Evolutionary conservation across 2,888 invertebrate species (phyloP).

Genomic region (Pseudococcus viburni): DNA sequence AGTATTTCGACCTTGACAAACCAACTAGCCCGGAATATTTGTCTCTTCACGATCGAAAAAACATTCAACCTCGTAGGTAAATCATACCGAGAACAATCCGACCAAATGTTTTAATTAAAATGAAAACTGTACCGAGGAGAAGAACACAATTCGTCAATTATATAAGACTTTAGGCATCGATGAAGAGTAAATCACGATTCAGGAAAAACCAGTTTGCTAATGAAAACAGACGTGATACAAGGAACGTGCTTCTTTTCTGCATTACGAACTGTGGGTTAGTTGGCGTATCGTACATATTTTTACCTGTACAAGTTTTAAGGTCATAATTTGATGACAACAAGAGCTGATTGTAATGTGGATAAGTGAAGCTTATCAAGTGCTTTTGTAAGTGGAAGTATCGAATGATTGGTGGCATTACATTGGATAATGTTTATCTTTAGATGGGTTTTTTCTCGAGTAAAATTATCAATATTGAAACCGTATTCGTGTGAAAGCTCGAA

Average conservation of each 20-base stretch:
- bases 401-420: not conserved
- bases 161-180: not conserved
- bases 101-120: constrained; percentile 14
- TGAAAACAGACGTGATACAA: constrained; percentile 38
- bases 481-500: not conserved
- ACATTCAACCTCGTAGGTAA: constrained; percentile 12
- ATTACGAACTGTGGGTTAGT: not conserved
- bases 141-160: not conserved
- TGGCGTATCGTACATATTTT: not conserved
- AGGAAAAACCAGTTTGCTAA: constrained; percentile 17
- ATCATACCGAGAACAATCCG: not conserved
- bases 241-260: not conserved
- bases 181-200: constrained; percentile 19
- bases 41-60: not conserved
- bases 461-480: not conserved
- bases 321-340: not conserved
- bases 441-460: not conserved
- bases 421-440: too few relatives aligned
- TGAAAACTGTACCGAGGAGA: not conserved
- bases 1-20: not conserved
- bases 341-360: not conserved
- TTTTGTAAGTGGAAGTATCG: not conserved
- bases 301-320: not conserved
- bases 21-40: not conserved
- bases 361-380: constrained; percentile 18